Base-by-base conservation (phyloP, 92 coral and sea anemone species). In the Heteractis magnifica region DNA sequence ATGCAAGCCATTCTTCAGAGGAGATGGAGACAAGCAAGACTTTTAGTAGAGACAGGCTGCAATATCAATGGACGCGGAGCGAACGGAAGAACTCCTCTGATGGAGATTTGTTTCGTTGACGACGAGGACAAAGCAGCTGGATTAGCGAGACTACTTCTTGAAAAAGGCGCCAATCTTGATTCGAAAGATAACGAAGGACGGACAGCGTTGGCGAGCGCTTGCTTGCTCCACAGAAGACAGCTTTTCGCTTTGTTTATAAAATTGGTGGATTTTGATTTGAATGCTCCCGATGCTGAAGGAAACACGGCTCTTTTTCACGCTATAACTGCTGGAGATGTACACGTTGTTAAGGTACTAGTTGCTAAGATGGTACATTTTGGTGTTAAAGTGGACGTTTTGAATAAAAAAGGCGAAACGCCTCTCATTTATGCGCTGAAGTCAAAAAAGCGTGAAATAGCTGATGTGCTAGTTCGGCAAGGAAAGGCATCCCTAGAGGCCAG, bases 281-380 rank as follows among this genome's bases (percentile, higher is more conserved):
- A 93, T 79, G 75, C 95, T 12, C 52, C 76, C 18, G 97, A 93
- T 73, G 44, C 21, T 11, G 93, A 93, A 41, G 89, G 83, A 18
- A 93, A 93, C 80, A 93, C 97, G 52, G 93, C 97, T 10, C 88
- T 93, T 16, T 91, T 88, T 85, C 94, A 93, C 60, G 92, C 97
- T 19, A 87, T 91, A 50, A 87, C 92, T 0, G 91, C 88, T n/a
- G 97, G 94, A 9, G 97, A 93, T 49, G 89, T 83, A 48, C 51
- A 59, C 23, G 87, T 93, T 41, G 94, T 91, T 34, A 89, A 76
- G 90, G 87, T 53, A 86, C 73, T 93, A 53, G 88, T 93, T 19
- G 80, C 85, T 23, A 93, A 91, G 86, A 83, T 93, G 77, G 82
- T 82, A 71, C 68, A 81, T 56, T 93, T 84, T 79, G 88, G 89